Percentiles rank a stretch among this genome's conserved stretches.
These are phyloP conservation scores for Trinorchestia longiramus DNA, from an alignment of 1,140 invertebrate genomes.

Conservation along the genomic window DNA sequence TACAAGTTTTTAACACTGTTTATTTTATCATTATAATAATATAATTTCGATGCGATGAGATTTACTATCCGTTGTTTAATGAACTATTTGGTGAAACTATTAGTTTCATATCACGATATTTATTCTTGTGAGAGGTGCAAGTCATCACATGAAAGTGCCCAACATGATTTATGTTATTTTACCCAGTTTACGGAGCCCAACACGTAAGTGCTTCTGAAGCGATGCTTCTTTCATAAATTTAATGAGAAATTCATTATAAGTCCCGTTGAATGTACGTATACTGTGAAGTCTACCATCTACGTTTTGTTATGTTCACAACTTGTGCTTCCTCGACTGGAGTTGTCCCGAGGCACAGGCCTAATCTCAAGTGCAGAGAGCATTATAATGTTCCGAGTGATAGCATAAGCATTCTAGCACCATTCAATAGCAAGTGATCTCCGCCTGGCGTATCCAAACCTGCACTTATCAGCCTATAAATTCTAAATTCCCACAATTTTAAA, in stretches of 20 bases:
- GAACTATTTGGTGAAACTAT: background rate
- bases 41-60: too few species aligned
- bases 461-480: constrained; percentile 29
- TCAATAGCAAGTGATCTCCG: background rate
- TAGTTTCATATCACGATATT: background rate
- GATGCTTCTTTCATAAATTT: background rate
- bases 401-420: background rate
- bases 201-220: background rate
- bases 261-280: background rate
- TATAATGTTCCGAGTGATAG: background rate
- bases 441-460: background rate
- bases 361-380: background rate
- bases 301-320: background rate
- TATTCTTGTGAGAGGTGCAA: background rate
- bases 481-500: background rate
- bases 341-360: background rate
- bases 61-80: background rate
- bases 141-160: background rate
- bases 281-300: background rate
- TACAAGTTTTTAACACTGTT: too few species aligned
- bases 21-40: too few species aligned
- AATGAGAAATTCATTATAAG: background rate
- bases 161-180: background rate
- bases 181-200: too few species aligned
- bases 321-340: background rate